Evolutionary conservation across 1,140 invertebrate species (phyloP), one percentile per base, ranked within the genome.

Genomic region (Bombus turneri): DNA sequence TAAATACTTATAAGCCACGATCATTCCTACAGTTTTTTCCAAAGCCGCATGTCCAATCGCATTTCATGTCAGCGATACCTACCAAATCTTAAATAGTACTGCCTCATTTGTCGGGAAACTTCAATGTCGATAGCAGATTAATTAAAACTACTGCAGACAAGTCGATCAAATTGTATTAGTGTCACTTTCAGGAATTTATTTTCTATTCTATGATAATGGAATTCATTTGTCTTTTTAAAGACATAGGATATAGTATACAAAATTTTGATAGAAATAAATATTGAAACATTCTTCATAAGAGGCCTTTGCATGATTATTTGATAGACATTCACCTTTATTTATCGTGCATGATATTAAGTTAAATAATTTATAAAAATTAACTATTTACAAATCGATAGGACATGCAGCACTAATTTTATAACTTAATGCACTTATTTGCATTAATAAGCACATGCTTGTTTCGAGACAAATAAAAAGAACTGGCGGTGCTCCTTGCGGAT

Each of bases 351-450:
- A 91, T 85, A 88, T 92, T 93, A 94, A 93, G 93, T 93, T 94
- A 93, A 94, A 93, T 93, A 93, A 94, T 94, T 94, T 92, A 92
- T 93, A 94, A 92, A 93, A 94, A 95, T 88, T 83, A 93, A 91
- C 93, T 95, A 95, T 95, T 90, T 95, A 95, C 94, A 94, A 94
- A 92, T 93, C 88, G 94, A 95, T 87, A 81, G 92, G 94, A 95
- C 93, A 94, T 94, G 91, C 92, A 94, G 92, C 87, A 86, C 90
- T 92, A 91, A 87, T 87, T 89, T 81, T 57, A 91, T 91, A 91
- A 92, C 85, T 92, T 93, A 88, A 91, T 91, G 87, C 92, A 93
- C 86, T 88, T 92, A 91, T 92, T 74, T 92, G 91, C 93, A 88
- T 92, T 92, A 91, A 92, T 91, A 93, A 93, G 93, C 91, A 93